Percentiles rank a stretch among this genome's conserved stretches.
Conservation (phyloP, 1,140 invertebrate genomes). For the Polypedilum vanderplanki region DNA sequence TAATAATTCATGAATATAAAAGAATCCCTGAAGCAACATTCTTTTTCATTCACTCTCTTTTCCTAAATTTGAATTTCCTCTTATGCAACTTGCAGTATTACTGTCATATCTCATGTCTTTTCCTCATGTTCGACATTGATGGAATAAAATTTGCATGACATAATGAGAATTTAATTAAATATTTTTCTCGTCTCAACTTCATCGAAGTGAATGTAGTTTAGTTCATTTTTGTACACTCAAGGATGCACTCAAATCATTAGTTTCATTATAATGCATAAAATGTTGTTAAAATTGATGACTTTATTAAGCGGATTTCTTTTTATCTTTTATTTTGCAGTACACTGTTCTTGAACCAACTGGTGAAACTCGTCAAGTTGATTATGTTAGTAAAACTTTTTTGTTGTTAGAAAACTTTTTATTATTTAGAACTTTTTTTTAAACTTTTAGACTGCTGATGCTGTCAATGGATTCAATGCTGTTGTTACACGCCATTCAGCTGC, state of each 20-base stretch:
- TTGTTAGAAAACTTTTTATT: background rate
- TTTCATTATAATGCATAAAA: no score
- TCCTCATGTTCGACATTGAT: background rate
- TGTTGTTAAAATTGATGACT: no score
- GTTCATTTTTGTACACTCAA: no score
- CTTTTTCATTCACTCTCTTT: no score
- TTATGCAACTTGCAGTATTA: no score
- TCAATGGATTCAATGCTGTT: conserved; percentile 56
- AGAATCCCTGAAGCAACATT: no score
- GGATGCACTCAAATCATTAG: no score
- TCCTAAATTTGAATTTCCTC: no score
- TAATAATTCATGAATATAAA: no score
- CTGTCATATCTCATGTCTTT: background rate
- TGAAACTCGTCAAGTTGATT: conserved; percentile 52
- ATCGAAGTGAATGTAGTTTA: background rate
- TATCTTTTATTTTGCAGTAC: conserved; percentile 45
- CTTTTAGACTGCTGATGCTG: conserved; percentile 50
- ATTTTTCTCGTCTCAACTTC: background rate
- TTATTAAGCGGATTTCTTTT: no score
- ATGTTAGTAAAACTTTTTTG: conserved; percentile 34
- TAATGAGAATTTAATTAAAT: conserved; percentile 10
- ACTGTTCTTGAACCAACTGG: conserved; percentile 60
- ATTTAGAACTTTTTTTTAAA: background rate
- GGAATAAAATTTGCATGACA: background rate
- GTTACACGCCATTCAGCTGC: conserved; percentile 35